phyloP scores from a whole-genome alignment of 2,888 invertebrate genomes.

The Druceiella hillmani region DNA sequence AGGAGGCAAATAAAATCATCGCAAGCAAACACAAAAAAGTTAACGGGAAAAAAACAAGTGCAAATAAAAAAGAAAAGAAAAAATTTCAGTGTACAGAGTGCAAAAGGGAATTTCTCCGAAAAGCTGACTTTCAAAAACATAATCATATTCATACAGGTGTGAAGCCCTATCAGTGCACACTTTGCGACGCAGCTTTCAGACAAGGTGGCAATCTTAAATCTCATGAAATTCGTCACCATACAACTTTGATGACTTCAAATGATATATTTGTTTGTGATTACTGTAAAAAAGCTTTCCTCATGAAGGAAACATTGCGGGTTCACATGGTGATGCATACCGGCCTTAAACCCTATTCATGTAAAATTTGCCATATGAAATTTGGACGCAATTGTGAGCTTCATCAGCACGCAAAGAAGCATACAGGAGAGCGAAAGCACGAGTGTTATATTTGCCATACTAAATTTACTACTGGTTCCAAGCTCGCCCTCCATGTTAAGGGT shows the following conservation, averaged over 20 bases:
- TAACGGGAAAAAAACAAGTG: conserved; percentile 2
- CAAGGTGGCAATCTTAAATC: conserved; percentile 60
- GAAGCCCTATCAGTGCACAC: conserved; percentile 56
- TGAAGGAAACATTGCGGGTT: conserved; percentile 67
- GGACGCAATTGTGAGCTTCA: conserved; percentile 65
- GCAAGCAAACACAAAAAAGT: no score
- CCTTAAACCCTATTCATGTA: conserved; percentile 61
- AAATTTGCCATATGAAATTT: conserved; percentile 58
- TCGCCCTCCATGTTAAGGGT: conserved; percentile 59
- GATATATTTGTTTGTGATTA: conserved; percentile 62
- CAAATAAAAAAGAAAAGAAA: neutral
- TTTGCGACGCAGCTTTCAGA: conserved; percentile 59
- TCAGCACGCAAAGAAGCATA: conserved; percentile 71
- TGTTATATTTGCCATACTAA: conserved; percentile 67
- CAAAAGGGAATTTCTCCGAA: conserved; percentile 56
- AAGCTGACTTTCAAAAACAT: conserved; percentile 65
- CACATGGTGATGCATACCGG: conserved; percentile 72
- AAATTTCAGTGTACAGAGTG: conserved; percentile 53
- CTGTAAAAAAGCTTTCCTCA: conserved; percentile 70
- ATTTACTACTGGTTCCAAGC: conserved; percentile 61
- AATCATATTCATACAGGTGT: conserved; percentile 60
- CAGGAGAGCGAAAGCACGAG: conserved; percentile 63
- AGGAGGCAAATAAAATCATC: no score
- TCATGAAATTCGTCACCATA: conserved; percentile 56
- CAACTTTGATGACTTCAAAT: conserved; percentile 30